These are phyloP conservation scores for Paracyprichromis sp. DNA, from an alignment of 2,113 vertebrate genomes.

Conservation along the genomic window DNA sequence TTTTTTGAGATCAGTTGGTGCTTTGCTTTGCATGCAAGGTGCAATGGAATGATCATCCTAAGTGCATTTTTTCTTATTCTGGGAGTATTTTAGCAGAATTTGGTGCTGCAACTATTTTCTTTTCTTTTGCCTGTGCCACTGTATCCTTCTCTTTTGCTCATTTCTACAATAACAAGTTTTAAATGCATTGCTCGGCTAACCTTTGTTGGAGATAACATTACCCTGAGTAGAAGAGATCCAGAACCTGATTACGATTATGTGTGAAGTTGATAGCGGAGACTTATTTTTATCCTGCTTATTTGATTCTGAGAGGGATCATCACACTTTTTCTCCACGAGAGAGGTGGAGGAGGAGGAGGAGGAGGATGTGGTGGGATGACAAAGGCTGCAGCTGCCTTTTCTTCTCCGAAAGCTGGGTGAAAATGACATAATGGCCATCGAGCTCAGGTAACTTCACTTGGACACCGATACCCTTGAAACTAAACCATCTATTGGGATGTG, in stretches of 20 bases:
- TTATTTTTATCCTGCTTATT: slow-evolving; percentile 16
- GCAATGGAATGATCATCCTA: not conserved
- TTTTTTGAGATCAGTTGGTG: not conserved
- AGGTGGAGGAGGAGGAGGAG: not conserved
- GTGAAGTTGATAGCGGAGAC: not conserved
- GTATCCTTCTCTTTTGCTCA: not conserved
- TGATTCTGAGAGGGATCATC: slow-evolving; percentile 15
- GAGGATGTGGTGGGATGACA: slow-evolving; percentile 28
- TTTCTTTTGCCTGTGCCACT: not conserved
- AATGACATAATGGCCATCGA: slow-evolving; percentile 50
- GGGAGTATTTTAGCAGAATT: not conserved
- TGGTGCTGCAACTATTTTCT: not conserved
- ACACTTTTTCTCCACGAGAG: slow-evolving; percentile 4
- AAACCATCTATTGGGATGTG: slow-evolving; percentile 18
- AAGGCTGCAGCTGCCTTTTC: slow-evolving; percentile 62
- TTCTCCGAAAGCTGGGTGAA: slow-evolving; percentile 41
- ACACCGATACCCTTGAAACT: slow-evolving; percentile 61
- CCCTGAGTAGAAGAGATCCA: not conserved
- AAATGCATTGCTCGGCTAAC: not conserved
- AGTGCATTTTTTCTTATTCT: not conserved
- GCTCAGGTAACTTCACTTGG: slow-evolving; percentile 56
- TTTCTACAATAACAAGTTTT: not conserved
- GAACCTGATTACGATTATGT: not conserved
- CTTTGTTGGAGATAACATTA: not conserved
- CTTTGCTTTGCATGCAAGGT: not conserved